These are phyloP conservation scores for Globodera rostochiensis DNA, from an alignment of 1,140 invertebrate genomes.

Conservation along the genomic window DNA sequence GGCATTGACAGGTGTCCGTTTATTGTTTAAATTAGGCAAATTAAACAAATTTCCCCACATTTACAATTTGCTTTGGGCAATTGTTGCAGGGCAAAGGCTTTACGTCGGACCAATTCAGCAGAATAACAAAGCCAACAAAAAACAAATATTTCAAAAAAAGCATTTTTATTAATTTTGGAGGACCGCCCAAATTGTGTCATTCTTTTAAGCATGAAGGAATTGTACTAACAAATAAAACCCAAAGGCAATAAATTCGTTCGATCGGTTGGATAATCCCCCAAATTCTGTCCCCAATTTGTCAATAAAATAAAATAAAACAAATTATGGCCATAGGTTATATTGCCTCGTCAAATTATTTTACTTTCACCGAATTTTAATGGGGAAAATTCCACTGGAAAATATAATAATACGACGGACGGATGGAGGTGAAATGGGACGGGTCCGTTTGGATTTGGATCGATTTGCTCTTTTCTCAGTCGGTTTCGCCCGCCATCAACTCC, in stretches of 20 bases:
- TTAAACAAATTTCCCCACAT: not conserved
- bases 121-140: not conserved
- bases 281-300: not conserved
- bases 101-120: not conserved
- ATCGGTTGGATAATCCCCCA: not conserved
- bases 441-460: not conserved
- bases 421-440: not conserved
- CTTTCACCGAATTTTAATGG: constrained; percentile 3
- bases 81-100: not conserved
- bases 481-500: constrained; percentile 65
- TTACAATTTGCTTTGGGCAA: not conserved
- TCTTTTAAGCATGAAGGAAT: not conserved
- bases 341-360: not conserved
- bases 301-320: no score
- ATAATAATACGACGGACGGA: not conserved
- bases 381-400: constrained; percentile 14
- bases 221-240: no score
- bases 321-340: not conserved
- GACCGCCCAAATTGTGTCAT: not conserved
- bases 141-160: not conserved
- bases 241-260: not conserved
- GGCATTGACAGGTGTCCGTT: no score
- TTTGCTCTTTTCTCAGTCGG: constrained; percentile 47
- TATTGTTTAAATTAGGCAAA: not conserved
- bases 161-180: not conserved